These are phyloP conservation scores for Mycogona germanica DNA, from an alignment of 2,888 invertebrate genomes.

Conservation along the genomic window DNA sequence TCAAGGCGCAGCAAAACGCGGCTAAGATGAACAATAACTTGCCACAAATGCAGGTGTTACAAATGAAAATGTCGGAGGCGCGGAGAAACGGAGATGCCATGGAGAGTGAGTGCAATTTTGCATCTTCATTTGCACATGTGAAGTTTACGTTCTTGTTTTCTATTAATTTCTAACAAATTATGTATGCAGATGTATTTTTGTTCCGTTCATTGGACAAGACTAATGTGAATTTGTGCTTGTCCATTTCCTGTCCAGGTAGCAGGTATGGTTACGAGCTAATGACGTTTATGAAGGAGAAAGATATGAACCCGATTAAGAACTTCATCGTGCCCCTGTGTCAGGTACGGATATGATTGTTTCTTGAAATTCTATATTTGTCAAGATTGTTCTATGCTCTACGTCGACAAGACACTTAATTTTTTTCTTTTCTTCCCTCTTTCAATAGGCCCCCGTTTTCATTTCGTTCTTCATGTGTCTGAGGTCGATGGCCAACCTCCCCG, in stretches of 20 bases:
- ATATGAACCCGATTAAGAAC: conserved; percentile 66
- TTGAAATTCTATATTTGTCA: background rate
- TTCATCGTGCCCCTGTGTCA: conserved; percentile 42
- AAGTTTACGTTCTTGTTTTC: no score
- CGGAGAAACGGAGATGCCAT: conserved; percentile 66
- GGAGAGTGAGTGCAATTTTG: conserved; percentile 49
- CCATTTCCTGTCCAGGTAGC: conserved; percentile 41
- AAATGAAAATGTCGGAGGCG: conserved; percentile 75
- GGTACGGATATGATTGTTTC: conserved; percentile 25
- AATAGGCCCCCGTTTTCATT: conserved; percentile 73
- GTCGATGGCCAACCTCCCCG: conserved; percentile 77
- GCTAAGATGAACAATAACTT: conserved; percentile 70
- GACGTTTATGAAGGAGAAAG: conserved; percentile 66
- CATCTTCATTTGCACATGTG: no score
- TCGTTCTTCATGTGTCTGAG: conserved; percentile 82
- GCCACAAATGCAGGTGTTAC: conserved; percentile 71
- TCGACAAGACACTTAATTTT: background rate
- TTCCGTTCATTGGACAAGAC: no score
- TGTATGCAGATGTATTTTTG: no score
- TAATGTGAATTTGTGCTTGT: no score
- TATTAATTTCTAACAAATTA: no score
- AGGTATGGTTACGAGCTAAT: conserved; percentile 63
- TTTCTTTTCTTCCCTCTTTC: conserved; percentile 17
- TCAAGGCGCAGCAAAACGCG: conserved; percentile 65
- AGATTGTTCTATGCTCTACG: background rate